Base-by-base conservation (phyloP, 2,113 vertebrate species). In the Recurvirostra avosetta region DNA sequence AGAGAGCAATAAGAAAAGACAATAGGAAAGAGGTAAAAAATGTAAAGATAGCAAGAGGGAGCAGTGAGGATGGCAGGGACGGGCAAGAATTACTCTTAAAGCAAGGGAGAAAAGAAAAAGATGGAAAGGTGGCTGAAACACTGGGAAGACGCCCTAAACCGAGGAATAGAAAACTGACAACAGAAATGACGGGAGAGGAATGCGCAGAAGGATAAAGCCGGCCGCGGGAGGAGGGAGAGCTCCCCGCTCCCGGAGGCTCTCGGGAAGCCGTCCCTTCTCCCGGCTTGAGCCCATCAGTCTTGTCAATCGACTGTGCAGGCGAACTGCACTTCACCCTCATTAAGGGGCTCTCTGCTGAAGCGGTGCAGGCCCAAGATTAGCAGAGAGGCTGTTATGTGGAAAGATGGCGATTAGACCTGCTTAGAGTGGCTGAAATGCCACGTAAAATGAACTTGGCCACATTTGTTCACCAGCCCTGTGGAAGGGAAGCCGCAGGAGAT, bases 1-100 rank as follows among this genome's bases (percentile, higher is more conserved):
- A 97, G 75, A 96, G 80, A 75, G 95, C 91, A 95, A 5, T 92
- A 92, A 84, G 91, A 72, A 79, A 96, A 97, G 95, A 97, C 96
- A 97, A 96, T 94, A 52, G 95, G 67, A 73, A 96, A 92, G 75
- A 65, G 55, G 53, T 50, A 40, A 87, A 81, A 97, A 94, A 79
- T 8, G 32, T 75, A 50, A 47, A 72, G 94, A 72, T 15, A 45
- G 78, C 17, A 36, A n/a, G 49, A 76, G 59, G 68, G 91, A 79
- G 78, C 84, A 90, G 75, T 34, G 75, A 41, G 72, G 84, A 40
- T 53, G 56, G 90, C 50, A 81, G 65, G 53, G 76, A 90, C 1
- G 4, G 65, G 84, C 74, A 55, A 56, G 67, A 77, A 77, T 49
- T 49, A 43, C 62, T 95, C 56, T 13, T 16, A 30, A 25, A 36